Percentiles rank a stretch among this genome's conserved stretches.
These are phyloP conservation scores for Papilio polyxenes DNA, from an alignment of 1,140 invertebrate species.

Conservation along the genomic window DNA sequence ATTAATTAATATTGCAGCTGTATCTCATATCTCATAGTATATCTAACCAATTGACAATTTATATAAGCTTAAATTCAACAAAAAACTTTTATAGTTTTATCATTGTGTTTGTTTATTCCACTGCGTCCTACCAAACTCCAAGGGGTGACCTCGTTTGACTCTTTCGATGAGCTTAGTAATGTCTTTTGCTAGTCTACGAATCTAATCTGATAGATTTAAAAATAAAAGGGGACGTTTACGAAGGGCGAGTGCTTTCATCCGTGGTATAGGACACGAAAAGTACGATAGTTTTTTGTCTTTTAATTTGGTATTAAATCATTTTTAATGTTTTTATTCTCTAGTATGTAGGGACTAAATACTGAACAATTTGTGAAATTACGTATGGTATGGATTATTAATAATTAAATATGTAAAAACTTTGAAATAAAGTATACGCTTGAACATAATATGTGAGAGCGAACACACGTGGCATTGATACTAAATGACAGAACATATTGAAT, in stretches of 20 bases:
- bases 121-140: not conserved
- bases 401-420: not conserved
- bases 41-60: too few relatives aligned
- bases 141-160: not conserved
- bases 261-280: not conserved
- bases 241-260: not conserved
- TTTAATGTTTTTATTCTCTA: not conserved
- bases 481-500: not conserved
- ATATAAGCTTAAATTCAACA: not conserved
- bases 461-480: not conserved
- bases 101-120: not conserved
- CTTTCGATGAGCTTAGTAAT: not conserved
- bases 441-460: not conserved
- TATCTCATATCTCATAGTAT: not conserved
- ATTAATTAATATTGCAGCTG: too few relatives aligned
- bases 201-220: conserved; percentile 5
- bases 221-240: not conserved
- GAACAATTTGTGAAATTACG: not conserved
- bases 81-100: not conserved
- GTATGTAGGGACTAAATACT: not conserved
- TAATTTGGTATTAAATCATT: not conserved
- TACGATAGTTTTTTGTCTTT: not conserved
- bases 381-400: not conserved
- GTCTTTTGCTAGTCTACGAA: not conserved
- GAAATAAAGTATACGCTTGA: not conserved